Evolutionary conservation across 1,140 invertebrate species (phyloP), one percentile per base, ranked within the genome.

Genomic region (Drosophila lacteicornis): DNA sequence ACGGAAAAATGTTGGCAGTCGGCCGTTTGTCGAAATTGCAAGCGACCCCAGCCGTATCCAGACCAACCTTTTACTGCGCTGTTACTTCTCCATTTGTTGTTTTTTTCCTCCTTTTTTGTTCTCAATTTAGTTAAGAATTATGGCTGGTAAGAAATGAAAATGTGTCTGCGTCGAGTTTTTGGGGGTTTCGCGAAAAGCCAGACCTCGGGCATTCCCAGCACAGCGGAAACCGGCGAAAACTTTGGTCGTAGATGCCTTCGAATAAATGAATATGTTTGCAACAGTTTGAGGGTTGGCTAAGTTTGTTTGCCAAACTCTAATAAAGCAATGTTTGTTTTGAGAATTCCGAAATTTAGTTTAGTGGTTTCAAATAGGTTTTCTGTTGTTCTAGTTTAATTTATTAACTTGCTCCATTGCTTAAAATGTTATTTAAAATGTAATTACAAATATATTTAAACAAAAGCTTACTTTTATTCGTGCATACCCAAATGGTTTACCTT

Each of bases 71-170:
- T 73, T 73, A 73, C 69, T 36, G 38, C 22, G 45, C 40, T 67
- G 46, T 43, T 69, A 51, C 25, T 49, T 75, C 36, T 9, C 33
- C 50, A 36, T 38, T 69, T 68, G 49, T 50, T 40, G 30, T 22
- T 66, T 7, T 71, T 33, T 30, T 67, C 27, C 13, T 15, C 17
- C 22, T 43, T 61, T 73, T 73, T 55, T 63, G 75, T 59, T 88
- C 56, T 75, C 82, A 73, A 73, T 73, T 73, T 73, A 73, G 70
- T 69, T 70, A 88, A 88, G 80, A 87, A 88, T 71, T 80, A 87
- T 88, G 77, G 51, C 80, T 71, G 25, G 19, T 67, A 71, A 77
- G 84, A 80, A 88, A 87, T 83, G 85, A 80, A 87, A 79, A 75
- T 86, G 75, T 78, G 75, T 77, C 75, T 68, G 71, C 63, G 49